These are phyloP conservation scores for Drosophila orena DNA, from an alignment of 1,140 invertebrate genomes.

Conservation along the genomic window DNA sequence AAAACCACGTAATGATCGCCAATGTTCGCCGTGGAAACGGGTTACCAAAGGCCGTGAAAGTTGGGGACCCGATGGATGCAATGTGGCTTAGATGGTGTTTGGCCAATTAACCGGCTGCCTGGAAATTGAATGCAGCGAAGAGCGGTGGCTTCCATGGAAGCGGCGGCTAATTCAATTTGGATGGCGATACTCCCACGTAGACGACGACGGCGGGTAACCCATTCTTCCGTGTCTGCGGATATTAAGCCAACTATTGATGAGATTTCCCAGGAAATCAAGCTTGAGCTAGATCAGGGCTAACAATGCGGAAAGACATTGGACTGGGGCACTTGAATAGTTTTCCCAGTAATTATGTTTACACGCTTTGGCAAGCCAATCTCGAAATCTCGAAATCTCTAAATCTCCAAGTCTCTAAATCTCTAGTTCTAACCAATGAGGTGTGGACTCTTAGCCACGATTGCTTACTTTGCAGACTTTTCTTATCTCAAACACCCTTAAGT, in stretches of 20 bases:
- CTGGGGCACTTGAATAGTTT: not conserved
- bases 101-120: slow-evolving; percentile 41
- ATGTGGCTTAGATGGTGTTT: slow-evolving; percentile 30
- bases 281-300: too few species aligned
- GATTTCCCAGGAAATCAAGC: not conserved
- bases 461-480: too few species aligned
- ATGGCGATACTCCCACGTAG: slow-evolving; percentile 24
- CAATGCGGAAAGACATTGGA: not conserved
- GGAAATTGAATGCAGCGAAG: slow-evolving; percentile 2
- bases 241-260: not conserved
- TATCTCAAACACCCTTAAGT: too few species aligned
- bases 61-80: slow-evolving; percentile 16
- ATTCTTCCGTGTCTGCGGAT: slow-evolving; percentile 20
- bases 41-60: slow-evolving; percentile 48
- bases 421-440: too few species aligned
- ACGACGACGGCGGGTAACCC: not conserved
- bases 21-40: slow-evolving; percentile 27
- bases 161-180: slow-evolving; percentile 7
- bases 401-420: too few species aligned
- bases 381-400: too few species aligned
- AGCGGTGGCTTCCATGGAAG: not conserved
- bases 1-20: slow-evolving; percentile 32
- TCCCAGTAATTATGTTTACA: too few species aligned
- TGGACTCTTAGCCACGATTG: too few species aligned
- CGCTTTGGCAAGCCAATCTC: too few species aligned